Base-by-base conservation (phyloP, 1,140 invertebrate species). In the Lasioglossum baleicum region DNA sequence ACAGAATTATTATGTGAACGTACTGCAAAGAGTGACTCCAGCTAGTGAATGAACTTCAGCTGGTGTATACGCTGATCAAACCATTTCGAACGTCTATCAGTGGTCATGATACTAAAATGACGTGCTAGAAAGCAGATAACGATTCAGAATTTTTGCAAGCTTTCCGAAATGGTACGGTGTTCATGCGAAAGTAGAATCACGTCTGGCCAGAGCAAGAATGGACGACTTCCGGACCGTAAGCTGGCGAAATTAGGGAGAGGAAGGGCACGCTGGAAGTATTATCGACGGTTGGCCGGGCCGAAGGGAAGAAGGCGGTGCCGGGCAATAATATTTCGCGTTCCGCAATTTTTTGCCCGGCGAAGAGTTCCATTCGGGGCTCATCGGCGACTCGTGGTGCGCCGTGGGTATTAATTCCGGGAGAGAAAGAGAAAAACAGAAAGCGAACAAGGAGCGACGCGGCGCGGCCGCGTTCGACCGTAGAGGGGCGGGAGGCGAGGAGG, bases 371-470 rank as follows among this genome's bases (percentile, higher is more conserved):
- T 86, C 78, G 63, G 71, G 77, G 79, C 76, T 86, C 80, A 82
- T 85, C 84, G 85, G 66, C 42, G 80, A 84, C 76, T 84, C 82
- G 82, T 73, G 73, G 70, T 75, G 67, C 70, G 73, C 82, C 81
- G 75, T 84, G 82, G 78, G 88, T 89, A 90, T 89, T 90, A 89
- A 90, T 89, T 88, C 83, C 83, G 82, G 70, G 81, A 85, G 78
- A 74, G 80, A 77, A 78, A 81, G 75, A 89, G 87, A 86, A 80
- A 75, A 69, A 81, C 69, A 78, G 75, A 75, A 80, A 80, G 68
- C 68, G 72, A 60, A 72, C 82, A 70, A 58, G 63, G 67, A 88
- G 72, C 78, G 75, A 83, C 31, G 15, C 5, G 56, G 56, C 51
- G 51, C 51, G 31, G 31, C 61, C 61, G 15, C 61, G 61, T 51